phyloP scores from a whole-genome alignment of 2,113 vertebrate genomes.

The Peucedramus taeniatus region DNA sequence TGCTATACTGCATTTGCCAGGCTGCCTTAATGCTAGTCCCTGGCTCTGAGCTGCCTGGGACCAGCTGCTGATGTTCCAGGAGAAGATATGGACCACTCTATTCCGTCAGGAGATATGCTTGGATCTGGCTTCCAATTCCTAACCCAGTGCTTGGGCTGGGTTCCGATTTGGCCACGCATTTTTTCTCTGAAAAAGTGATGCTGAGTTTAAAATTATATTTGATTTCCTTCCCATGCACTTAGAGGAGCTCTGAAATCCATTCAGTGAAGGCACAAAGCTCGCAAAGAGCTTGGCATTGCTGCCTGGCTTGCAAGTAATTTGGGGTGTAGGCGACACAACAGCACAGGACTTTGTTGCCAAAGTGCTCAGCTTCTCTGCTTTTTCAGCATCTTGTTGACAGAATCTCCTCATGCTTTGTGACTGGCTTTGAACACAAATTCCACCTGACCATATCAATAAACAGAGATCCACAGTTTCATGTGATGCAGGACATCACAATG shows the following conservation, averaged over 20 bases:
- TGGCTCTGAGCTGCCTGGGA: neutral
- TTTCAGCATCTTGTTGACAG: neutral
- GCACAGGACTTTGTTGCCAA: neutral
- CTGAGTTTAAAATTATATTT: neutral
- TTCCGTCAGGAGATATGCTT: neutral
- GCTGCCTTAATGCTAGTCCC: neutral
- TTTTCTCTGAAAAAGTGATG: neutral
- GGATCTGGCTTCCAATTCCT: neutral
- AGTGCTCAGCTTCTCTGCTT: neutral
- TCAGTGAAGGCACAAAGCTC: neutral
- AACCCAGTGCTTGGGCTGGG: rapidly evolving
- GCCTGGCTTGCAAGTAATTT: neutral
- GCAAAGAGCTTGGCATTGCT: neutral
- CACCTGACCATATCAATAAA: neutral
- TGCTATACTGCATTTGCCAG: neutral
- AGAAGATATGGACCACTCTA: neutral
- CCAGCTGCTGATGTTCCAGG: neutral
- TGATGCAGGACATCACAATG: neutral
- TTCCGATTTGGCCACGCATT: neutral
- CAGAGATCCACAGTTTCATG: neutral
- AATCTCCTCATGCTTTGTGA: neutral
- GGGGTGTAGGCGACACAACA: neutral
- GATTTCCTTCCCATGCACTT: neutral
- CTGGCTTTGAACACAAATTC: neutral
- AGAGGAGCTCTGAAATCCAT: neutral